phyloP scores from a whole-genome alignment of 2,888 invertebrate species.

The Ormyrus labotus region DNA sequence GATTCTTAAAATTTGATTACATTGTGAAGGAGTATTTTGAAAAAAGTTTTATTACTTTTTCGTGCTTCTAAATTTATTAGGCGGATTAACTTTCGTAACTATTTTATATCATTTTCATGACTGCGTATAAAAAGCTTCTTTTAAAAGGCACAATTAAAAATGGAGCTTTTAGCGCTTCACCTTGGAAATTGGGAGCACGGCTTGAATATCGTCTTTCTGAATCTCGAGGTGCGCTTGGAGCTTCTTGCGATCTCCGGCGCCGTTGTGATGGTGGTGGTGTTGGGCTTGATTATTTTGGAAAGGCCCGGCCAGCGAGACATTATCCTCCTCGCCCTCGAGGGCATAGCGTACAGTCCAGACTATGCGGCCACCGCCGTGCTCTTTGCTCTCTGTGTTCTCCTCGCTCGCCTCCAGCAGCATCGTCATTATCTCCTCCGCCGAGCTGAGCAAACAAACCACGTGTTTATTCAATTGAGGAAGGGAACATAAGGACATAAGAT shows the following conservation, averaged over 20 bases:
- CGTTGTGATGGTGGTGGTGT: conserved; percentile 65
- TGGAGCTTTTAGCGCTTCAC: conserved; percentile 75
- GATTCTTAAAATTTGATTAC: too few species aligned
- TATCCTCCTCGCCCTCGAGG: conserved; percentile 78
- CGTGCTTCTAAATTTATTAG: not conserved
- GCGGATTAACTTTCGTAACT: not conserved
- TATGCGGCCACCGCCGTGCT: conserved; percentile 88
- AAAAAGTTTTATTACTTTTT: not conserved
- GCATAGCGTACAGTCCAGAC: conserved; percentile 91
- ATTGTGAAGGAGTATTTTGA: not conserved
- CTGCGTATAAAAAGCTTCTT: too few species aligned
- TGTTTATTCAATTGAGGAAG: too few species aligned
- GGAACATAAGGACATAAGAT: too few species aligned
- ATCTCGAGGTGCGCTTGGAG: conserved; percentile 90
- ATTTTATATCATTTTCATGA: not conserved
- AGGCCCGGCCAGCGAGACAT: conserved; percentile 67
- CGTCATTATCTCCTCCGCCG: conserved; percentile 89
- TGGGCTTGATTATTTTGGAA: conserved; percentile 64
- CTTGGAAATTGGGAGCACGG: conserved; percentile 95
- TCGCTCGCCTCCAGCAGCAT: conserved; percentile 94
- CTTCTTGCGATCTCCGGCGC: conserved; percentile 76
- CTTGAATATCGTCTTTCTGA: conserved; percentile 95
- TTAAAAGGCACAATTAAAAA: too few species aligned
- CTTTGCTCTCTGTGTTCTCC: conserved; percentile 82
- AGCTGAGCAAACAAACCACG: conserved; percentile 61